Evolutionary conservation across 2,113 vertebrate species (phyloP).

Genomic region (Ploceus nigricollis): DNA sequence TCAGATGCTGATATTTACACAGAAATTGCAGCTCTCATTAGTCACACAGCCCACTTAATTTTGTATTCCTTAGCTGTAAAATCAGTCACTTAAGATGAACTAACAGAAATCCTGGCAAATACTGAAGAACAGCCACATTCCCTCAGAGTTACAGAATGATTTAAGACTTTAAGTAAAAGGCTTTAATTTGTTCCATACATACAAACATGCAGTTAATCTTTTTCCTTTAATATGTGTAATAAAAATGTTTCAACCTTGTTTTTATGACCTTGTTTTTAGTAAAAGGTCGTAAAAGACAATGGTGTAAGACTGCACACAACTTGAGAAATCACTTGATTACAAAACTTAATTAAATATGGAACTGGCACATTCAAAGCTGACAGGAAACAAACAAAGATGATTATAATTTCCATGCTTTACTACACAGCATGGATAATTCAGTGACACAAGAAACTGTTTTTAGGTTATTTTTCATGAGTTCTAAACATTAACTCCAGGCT

Average conservation of each 20-base stretch:
- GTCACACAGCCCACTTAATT: neutral
- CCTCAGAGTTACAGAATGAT: neutral
- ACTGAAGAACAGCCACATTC: neutral
- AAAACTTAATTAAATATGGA: slow-evolving; percentile 54
- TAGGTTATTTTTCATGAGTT: neutral
- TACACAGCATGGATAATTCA: neutral
- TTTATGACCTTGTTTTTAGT: slow-evolving; percentile 24
- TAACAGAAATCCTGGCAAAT: neutral
- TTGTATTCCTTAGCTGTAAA: neutral
- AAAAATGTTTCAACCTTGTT: neutral
- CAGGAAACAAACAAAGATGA: neutral
- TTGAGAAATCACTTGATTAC: slow-evolving; percentile 52
- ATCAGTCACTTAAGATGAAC: neutral
- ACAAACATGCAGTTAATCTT: neutral
- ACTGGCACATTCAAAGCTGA: neutral
- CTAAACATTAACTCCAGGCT: neutral
- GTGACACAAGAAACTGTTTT: neutral
- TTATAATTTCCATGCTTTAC: neutral
- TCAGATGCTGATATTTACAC: neutral
- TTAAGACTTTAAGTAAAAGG: neutral
- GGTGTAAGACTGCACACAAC: slow-evolving; percentile 5
- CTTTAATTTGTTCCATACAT: neutral
- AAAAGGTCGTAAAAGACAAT: neutral
- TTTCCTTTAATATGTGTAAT: neutral
- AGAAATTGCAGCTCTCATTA: neutral